phyloP scores from a whole-genome alignment of 92 coral and sea anemone genomes.

The Anthopleura xanthogrammica region DNA sequence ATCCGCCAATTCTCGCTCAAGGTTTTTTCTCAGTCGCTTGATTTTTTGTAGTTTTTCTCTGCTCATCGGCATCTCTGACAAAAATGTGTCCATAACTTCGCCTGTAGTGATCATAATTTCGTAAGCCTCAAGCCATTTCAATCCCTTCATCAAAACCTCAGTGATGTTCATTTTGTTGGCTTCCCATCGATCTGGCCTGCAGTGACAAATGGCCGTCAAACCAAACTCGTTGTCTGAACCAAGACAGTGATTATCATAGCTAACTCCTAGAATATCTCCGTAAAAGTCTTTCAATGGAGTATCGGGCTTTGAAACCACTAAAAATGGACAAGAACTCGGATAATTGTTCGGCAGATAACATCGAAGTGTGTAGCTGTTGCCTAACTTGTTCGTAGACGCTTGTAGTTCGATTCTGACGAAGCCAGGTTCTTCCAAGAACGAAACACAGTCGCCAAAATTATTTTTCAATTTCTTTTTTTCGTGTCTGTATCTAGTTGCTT shows the following conservation, averaged over 20 bases:
- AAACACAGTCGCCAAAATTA: not conserved
- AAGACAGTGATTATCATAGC: constrained; percentile 26
- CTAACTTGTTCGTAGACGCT: not conserved
- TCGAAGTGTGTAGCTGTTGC: not conserved
- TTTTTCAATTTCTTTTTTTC: not conserved
- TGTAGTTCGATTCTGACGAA: not conserved
- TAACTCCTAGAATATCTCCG: not conserved
- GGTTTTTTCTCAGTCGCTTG: not conserved
- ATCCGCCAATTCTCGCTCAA: not conserved
- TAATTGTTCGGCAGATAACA: not conserved
- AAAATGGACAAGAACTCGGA: constrained; percentile 1
- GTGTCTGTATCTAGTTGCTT: not conserved
- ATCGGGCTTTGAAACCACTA: constrained; percentile 7
- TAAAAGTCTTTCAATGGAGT: constrained; percentile 2
- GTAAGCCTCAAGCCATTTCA: constrained; percentile 29
- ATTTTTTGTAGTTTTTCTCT: constrained; percentile 2
- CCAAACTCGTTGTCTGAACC: constrained; percentile 8
- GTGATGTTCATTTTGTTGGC: not conserved
- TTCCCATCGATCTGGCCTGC: constrained; percentile 26
- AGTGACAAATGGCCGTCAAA: constrained; percentile 21
- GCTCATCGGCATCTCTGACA: constrained; percentile 32
- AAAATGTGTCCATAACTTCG: not conserved
- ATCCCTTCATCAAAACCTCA: constrained; percentile 15
- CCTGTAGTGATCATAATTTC: constrained; percentile 18
- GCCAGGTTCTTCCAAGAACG: not conserved